phyloP scores from a whole-genome alignment of 2,888 invertebrate species.

The Thymelicus sylvestris region DNA sequence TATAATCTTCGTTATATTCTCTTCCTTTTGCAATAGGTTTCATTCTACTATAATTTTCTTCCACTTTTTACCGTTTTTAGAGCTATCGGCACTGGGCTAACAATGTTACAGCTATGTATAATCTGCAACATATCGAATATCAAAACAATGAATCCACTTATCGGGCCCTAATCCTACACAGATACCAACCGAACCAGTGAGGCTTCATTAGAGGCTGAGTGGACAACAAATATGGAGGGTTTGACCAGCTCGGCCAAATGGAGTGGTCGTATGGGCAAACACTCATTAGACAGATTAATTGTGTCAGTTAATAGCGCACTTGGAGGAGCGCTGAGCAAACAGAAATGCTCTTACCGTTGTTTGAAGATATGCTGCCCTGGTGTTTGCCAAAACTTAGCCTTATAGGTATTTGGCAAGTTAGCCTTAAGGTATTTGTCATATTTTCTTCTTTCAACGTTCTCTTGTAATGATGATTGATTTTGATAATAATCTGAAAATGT shows the following conservation, averaged over 20 bases:
- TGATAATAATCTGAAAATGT: too few species aligned
- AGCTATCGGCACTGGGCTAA: too few species aligned
- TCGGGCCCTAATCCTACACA: conserved; percentile 22
- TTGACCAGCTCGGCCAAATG: conserved; percentile 68
- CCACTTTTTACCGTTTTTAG: too few species aligned
- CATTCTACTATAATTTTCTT: too few species aligned
- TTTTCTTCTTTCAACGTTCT: too few species aligned
- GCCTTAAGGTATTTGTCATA: too few species aligned
- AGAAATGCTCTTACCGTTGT: conserved; percentile 26
- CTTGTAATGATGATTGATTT: background rate
- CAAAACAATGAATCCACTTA: conserved; percentile 29
- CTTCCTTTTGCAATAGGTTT: too few species aligned
- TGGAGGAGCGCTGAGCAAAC: conserved; percentile 35
- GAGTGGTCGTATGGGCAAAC: conserved; percentile 73
- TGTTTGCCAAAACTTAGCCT: background rate
- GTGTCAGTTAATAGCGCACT: conserved; percentile 74
- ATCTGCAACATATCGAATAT: background rate
- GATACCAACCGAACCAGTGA: conserved; percentile 52
- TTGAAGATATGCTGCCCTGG: conserved; percentile 19
- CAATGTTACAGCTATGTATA: background rate
- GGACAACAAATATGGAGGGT: conserved; percentile 72
- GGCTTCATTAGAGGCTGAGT: conserved; percentile 75
- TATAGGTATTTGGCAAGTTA: background rate
- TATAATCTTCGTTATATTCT: too few species aligned
- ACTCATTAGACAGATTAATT: conserved; percentile 82